Conservation (phyloP, 2,797 vertebrate species). For the Halcyon smyrnensis region DNA sequence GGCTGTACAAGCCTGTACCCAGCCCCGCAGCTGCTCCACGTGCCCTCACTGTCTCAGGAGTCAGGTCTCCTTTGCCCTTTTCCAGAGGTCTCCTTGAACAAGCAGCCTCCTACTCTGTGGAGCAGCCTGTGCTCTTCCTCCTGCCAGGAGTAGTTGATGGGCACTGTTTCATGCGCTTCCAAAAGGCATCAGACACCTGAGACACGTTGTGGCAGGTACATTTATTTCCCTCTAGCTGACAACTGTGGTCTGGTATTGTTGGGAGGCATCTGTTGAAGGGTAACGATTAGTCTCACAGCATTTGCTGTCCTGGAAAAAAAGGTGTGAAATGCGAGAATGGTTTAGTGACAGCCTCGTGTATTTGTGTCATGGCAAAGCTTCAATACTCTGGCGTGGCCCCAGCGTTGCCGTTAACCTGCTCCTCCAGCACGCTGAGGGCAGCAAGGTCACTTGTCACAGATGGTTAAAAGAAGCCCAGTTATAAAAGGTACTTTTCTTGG, state of each 20-base stretch:
- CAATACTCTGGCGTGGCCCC: not conserved
- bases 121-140: not conserved
- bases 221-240: not conserved
- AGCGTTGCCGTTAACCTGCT: not conserved
- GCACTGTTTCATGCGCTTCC: not conserved
- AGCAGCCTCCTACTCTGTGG: not conserved
- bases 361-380: not conserved
- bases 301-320: not conserved
- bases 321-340: not conserved
- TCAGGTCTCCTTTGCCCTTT: not conserved
- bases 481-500: not conserved
- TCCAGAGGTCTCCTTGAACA: not conserved
- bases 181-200: slow-evolving; percentile 9
- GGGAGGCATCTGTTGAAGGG: not conserved
- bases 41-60: not conserved
- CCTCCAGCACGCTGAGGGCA: not conserved
- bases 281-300: not conserved
- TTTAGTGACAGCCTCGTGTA: not conserved
- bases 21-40: not conserved
- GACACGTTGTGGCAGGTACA: not conserved
- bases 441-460: not conserved
- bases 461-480: slow-evolving; percentile 1
- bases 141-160: not conserved
- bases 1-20: not conserved
- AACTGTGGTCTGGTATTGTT: not conserved